phyloP scores from a whole-genome alignment of 2,797 vertebrate genomes.

The Tadarida brasiliensis region DNA sequence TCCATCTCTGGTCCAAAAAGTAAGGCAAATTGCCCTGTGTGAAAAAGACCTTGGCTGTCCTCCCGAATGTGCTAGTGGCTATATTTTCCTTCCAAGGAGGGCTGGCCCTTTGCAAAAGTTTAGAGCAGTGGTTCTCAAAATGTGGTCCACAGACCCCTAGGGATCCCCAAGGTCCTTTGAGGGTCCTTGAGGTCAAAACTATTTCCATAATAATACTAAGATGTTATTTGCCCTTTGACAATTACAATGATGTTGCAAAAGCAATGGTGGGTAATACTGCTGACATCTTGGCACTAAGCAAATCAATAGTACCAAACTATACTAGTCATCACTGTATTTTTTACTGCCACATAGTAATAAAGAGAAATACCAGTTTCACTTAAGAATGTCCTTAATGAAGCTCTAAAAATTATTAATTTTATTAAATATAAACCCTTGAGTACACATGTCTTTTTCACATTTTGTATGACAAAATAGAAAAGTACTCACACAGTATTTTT shows the following conservation, averaged over 20 bases:
- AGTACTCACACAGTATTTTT: not conserved
- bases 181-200: not conserved
- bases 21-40: conserved; percentile 59
- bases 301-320: not conserved
- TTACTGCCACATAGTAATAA: not conserved
- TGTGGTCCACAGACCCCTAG: not conserved
- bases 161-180: conserved; percentile 12
- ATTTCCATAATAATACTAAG: conserved; percentile 44
- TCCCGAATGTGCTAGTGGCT: conserved; percentile 46
- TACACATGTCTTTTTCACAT: not conserved
- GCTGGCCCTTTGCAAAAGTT: conserved; percentile 56
- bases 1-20: conserved; percentile 63
- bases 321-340: not conserved
- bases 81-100: conserved; percentile 14
- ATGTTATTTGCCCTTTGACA: conserved; percentile 18
- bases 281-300: not conserved
- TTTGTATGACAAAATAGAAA: not conserved
- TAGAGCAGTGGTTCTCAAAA: conserved; percentile 50
- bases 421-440: conserved; percentile 9
- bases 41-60: conserved; percentile 46
- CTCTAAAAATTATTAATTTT: not conserved
- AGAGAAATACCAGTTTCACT: conserved; percentile 22
- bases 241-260: conserved; percentile 17
- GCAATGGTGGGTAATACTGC: not conserved
- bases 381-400: conserved; percentile 17